phyloP scores from a whole-genome alignment of 2,888 invertebrate genomes.

The Altica lythri region DNA sequence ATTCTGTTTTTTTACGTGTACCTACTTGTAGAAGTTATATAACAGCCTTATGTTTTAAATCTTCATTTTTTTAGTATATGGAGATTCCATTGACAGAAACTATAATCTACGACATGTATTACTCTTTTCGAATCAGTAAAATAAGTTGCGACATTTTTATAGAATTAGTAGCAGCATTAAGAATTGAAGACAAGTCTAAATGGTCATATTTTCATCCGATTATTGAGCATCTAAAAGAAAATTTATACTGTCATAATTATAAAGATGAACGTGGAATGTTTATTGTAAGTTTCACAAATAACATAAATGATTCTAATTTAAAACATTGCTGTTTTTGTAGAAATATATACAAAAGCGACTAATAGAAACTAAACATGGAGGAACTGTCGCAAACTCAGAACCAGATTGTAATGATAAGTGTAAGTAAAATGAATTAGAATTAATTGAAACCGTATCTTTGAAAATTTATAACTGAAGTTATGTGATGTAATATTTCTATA shows the following conservation, averaged over 20 bases:
- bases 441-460: no score
- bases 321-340: no score
- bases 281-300: no score
- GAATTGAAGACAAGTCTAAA: not conserved
- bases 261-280: conserved; percentile 6
- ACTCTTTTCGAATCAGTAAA: conserved; percentile 29
- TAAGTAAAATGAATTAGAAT: no score
- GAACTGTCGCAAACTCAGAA: not conserved
- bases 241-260: conserved; percentile 18
- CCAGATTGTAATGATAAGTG: conserved; percentile 8
- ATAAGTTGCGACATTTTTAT: conserved; percentile 31
- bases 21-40: no score
- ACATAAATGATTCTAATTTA: no score
- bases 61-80: conserved; percentile 29
- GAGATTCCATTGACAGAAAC: conserved; percentile 17
- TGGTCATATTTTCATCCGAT: conserved; percentile 25
- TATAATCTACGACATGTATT: conserved; percentile 29
- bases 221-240: conserved; percentile 22
- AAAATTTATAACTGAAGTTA: no score
- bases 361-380: conserved; percentile 7
- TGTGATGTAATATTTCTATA: no score
- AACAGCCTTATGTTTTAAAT: no score
- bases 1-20: no score
- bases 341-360: conserved; percentile 9
- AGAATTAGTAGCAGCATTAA: conserved; percentile 22